These are phyloP conservation scores for Coelopa frigida DNA, from an alignment of 1,140 invertebrate genomes.

Conservation along the genomic window DNA sequence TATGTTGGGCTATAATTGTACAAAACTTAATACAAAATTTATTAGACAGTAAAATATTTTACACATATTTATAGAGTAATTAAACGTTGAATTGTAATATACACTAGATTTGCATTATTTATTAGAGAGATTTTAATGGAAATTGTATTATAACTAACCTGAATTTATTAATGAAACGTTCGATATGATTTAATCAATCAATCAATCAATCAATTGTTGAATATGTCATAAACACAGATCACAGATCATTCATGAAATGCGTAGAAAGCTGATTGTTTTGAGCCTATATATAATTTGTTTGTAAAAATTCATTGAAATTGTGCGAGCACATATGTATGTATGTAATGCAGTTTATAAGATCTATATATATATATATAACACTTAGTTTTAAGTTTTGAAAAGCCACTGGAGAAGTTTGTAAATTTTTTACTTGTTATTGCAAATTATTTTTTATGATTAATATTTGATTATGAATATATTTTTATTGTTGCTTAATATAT, in stretches of 20 bases:
- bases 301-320: slow-evolving; percentile 3
- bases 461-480: slow-evolving; percentile 3
- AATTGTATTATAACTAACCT: too few relatives aligned
- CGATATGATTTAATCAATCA: too few relatives aligned
- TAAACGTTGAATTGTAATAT: not conserved
- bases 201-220: slow-evolving; percentile 4
- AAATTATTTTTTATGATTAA: slow-evolving; percentile 4
- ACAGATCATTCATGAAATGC: too few relatives aligned
- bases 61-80: not conserved
- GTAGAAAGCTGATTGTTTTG: too few relatives aligned
- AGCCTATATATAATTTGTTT: slow-evolving; percentile 10
- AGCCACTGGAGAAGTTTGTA: too few relatives aligned
- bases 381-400: slow-evolving; percentile 2
- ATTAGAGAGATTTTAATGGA: too few relatives aligned
- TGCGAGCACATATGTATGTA: not conserved
- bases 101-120: not conserved
- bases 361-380: not conserved
- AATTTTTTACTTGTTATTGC: slow-evolving; percentile 3
- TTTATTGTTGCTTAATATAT: slow-evolving; percentile 12
- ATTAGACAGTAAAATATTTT: not conserved
- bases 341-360: not conserved
- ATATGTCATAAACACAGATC: too few relatives aligned
- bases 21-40: not conserved
- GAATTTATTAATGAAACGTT: too few relatives aligned
- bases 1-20: not conserved